Conservation (phyloP, 2,888 invertebrate species). For the Julus scanicus region DNA sequence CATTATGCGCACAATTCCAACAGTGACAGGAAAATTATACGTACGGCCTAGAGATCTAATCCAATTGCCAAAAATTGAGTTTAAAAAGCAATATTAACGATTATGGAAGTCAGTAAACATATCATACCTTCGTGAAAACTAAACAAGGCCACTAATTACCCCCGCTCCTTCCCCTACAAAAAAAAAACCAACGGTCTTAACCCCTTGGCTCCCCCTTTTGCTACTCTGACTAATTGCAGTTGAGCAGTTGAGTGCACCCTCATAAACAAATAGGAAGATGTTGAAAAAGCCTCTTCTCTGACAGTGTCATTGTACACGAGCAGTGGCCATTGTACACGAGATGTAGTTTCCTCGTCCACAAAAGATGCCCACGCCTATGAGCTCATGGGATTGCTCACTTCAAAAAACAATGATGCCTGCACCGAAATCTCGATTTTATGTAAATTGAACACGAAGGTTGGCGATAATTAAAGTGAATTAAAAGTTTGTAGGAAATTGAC, state of each 20-base stretch:
- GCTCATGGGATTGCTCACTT: neutral
- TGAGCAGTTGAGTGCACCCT: slow-evolving; percentile 27
- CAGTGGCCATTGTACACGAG: slow-evolving; percentile 8
- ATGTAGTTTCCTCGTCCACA: neutral
- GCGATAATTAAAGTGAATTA: neutral
- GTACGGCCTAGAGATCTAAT: neutral
- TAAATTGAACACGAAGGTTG: neutral
- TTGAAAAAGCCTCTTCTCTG: slow-evolving; percentile 28
- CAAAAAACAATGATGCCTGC: neutral
- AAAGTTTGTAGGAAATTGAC: neutral
- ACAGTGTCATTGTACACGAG: slow-evolving; percentile 22
- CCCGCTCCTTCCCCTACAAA: neutral
- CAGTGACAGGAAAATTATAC: slow-evolving; percentile 43
- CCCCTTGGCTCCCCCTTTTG: slow-evolving; percentile 25
- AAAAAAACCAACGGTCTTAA: slow-evolving; percentile 25
- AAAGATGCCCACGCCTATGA: slow-evolving; percentile 8
- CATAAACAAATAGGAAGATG: slow-evolving; percentile 4
- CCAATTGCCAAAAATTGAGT: slow-evolving; percentile 45
- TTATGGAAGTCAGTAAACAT: slow-evolving; percentile 45
- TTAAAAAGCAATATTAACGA: slow-evolving; percentile 31
- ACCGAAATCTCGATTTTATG: slow-evolving; percentile 16
- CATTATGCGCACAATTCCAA: neutral
- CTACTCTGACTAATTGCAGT: slow-evolving; percentile 20
- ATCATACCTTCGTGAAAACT: slow-evolving; percentile 24
- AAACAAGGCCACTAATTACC: slow-evolving; percentile 45